Percentiles rank a stretch among this genome's conserved stretches.
These are phyloP conservation scores for Apostichopus californicus DNA, from an alignment of 35 echinoderm and acorn worm species.

Conservation along the genomic window DNA sequence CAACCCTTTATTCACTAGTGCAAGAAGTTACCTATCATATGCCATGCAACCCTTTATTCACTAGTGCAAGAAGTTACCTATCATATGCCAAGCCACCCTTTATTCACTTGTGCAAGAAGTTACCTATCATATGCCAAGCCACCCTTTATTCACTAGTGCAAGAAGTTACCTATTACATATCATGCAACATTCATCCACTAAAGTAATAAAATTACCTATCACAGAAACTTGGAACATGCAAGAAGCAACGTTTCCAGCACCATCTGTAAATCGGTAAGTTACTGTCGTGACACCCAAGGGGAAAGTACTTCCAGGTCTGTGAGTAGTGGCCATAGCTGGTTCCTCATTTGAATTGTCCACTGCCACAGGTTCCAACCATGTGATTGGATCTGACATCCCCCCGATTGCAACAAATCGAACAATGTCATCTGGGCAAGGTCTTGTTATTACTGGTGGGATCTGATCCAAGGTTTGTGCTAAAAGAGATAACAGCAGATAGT, in stretches of 20 bases:
- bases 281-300: slow-evolving; percentile 45
- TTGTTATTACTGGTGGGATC: background rate
- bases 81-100: too few species aligned
- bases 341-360: slow-evolving; percentile 18
- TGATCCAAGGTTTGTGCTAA: slow-evolving; percentile 1
- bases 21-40: too few species aligned
- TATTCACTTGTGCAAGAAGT: too few species aligned
- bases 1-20: too few species aligned
- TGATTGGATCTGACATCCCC: background rate
- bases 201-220: background rate
- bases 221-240: slow-evolving; percentile 70
- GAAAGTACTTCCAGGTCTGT: slow-evolving; percentile 55
- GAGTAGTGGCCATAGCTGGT: background rate
- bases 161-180: too few species aligned
- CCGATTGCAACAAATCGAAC: background rate
- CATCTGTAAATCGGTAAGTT: slow-evolving; percentile 58
- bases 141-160: too few species aligned
- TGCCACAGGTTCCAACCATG: background rate
- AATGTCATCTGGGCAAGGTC: slow-evolving; percentile 19
- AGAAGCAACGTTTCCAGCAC: slow-evolving; percentile 43
- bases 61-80: too few species aligned
- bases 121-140: too few species aligned
- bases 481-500: background rate
- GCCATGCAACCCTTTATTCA: too few species aligned
- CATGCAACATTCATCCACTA: too few species aligned